These are phyloP conservation scores for Drosophila ezoana DNA, from an alignment of 2,888 invertebrate genomes.

Conservation along the genomic window DNA sequence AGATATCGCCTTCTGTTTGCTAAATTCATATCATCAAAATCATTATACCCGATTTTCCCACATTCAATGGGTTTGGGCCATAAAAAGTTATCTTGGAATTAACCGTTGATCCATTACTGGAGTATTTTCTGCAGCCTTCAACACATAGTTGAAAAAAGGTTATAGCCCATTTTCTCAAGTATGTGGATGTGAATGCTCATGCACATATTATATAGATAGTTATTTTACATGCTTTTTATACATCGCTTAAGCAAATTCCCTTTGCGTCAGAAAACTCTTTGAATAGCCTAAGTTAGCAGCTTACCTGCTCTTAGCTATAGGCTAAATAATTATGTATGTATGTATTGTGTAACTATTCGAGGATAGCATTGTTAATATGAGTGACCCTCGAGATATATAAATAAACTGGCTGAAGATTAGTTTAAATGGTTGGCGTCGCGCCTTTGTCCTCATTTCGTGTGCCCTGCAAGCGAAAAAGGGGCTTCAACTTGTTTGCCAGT, in stretches of 20 bases:
- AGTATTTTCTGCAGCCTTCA: not conserved
- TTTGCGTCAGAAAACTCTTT: not conserved
- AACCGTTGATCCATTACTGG: not conserved
- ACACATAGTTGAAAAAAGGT: not conserved
- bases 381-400: slow-evolving; percentile 72
- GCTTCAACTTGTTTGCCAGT: slow-evolving; percentile 39
- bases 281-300: slow-evolving; percentile 26
- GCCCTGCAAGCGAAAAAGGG: slow-evolving; percentile 20
- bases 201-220: not conserved
- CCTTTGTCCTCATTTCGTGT: slow-evolving; percentile 66
- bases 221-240: not conserved
- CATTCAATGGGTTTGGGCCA: no score
- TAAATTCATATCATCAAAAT: no score
- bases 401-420: slow-evolving; percentile 75
- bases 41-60: no score
- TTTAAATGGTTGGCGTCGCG: slow-evolving; percentile 72
- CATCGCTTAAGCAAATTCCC: not conserved
- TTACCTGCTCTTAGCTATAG: slow-evolving; percentile 40
- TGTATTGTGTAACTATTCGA: slow-evolving; percentile 30
- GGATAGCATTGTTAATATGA: slow-evolving; percentile 62
- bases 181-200: not conserved
- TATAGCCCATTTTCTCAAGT: not conserved
- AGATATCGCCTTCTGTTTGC: no score
- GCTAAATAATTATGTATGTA: slow-evolving; percentile 15
- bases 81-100: no score